Conservation (phyloP, 2,888 invertebrate species). For the Abrostola tripartita region DNA sequence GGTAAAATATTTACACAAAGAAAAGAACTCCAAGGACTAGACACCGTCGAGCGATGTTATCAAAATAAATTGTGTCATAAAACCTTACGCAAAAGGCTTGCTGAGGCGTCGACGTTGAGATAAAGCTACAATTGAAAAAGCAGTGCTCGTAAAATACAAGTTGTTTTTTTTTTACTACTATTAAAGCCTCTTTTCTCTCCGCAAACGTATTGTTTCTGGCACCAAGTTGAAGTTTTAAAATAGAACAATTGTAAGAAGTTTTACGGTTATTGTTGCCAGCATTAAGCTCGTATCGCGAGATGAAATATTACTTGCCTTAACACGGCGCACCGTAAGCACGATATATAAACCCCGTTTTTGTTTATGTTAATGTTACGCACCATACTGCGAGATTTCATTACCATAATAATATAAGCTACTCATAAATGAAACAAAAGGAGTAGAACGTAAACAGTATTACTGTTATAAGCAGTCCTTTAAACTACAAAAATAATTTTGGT, state of each 20-base stretch:
- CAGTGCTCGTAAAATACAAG: conserved; percentile 29
- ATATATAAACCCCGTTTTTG: conserved; percentile 41
- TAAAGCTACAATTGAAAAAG: conserved; percentile 49
- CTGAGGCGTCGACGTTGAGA: conserved; percentile 39
- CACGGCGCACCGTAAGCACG: conserved; percentile 21
- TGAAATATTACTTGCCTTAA: conserved; percentile 48
- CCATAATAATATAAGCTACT: conserved; percentile 50
- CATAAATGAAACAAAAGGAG: conserved; percentile 27
- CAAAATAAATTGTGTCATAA: conserved; percentile 53
- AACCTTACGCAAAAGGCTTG: conserved; percentile 35
- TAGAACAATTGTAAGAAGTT: conserved; percentile 50
- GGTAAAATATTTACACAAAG: conserved; percentile 4
- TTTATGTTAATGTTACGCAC: conserved; percentile 49
- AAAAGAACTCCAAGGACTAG: conserved; percentile 7
- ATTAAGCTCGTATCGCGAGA: conserved; percentile 43
- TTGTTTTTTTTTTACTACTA: conserved; percentile 39
- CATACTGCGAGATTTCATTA: conserved; percentile 50
- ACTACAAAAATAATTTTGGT: conserved; percentile 13
- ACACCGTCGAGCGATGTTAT: conserved; percentile 41
- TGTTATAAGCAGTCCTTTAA: conserved; percentile 9
- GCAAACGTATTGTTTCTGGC: conserved; percentile 41
- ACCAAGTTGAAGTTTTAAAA: conserved; percentile 45
- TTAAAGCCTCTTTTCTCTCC: conserved; percentile 30
- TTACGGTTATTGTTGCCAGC: conserved; percentile 48
- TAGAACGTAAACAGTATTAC: conserved; percentile 13